Conservation (phyloP, 2,888 invertebrate species). For the Aricia artaxerxes region DNA sequence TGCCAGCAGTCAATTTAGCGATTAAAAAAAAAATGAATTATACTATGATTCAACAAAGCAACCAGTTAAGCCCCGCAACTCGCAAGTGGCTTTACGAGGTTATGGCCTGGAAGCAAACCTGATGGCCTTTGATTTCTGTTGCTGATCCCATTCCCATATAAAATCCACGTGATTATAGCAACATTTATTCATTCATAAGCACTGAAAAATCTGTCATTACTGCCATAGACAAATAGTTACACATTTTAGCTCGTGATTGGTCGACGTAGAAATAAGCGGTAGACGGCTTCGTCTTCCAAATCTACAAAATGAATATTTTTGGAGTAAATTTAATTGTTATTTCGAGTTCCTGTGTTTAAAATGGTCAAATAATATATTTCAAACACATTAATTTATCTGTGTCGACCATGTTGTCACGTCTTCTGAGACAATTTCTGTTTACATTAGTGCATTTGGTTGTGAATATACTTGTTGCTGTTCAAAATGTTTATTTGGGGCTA, state of each 20-base stretch:
- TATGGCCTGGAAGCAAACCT: too few relatives aligned
- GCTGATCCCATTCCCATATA: not conserved
- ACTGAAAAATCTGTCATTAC: slow-evolving; percentile 43
- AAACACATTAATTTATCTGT: slow-evolving; percentile 36
- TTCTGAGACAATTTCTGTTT: slow-evolving; percentile 64
- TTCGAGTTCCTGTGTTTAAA: slow-evolving; percentile 43
- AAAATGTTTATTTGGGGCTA: slow-evolving; percentile 67
- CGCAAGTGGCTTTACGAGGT: too few relatives aligned
- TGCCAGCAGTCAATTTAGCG: too few relatives aligned
- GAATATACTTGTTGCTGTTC: slow-evolving; percentile 72
- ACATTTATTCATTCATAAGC: not conserved
- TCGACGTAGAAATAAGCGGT: slow-evolving; percentile 42
- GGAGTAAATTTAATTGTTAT: not conserved
- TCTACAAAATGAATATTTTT: slow-evolving; percentile 24
- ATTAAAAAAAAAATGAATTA: too few relatives aligned
- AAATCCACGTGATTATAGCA: slow-evolving; percentile 1
- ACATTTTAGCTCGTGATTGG: slow-evolving; percentile 76
- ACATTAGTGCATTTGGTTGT: slow-evolving; percentile 65
- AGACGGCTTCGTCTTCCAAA: slow-evolving; percentile 34
- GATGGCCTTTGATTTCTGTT: too few relatives aligned
- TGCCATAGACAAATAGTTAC: slow-evolving; percentile 40
- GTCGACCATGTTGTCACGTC: slow-evolving; percentile 64
- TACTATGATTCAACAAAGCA: too few relatives aligned
- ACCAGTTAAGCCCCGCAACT: too few relatives aligned
- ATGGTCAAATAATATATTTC: slow-evolving; percentile 59